Base-by-base conservation (phyloP, 2,888 invertebrate genomes). In the Ochropleura plecta region DNA sequence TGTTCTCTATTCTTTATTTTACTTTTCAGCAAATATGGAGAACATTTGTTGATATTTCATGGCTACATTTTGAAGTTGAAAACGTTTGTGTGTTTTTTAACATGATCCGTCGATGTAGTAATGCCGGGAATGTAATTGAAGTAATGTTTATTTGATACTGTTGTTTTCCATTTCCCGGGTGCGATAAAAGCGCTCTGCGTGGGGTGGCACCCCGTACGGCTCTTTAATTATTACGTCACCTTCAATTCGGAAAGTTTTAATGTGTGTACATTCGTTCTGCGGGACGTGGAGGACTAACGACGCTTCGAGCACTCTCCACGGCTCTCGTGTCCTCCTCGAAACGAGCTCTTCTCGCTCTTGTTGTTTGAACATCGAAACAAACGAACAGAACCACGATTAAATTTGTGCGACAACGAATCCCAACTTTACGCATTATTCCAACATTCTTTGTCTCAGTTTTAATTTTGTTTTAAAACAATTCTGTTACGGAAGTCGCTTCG, bases 221-320 rank as follows among this genome's bases (percentile, higher is more conserved):
- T 90, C 90, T 92, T 92, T 93, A 93, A 94, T 94, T 93, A 93
- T 92, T 88, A 88, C 93, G 91, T 93, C 93, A 93, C 93, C 92
- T 94, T 91, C 92, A 93, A 93, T 93, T 94, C 90, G 90, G 90
- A 92, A 95, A 95, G 93, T 95, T 95, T 94, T 94, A 95, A 96
- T 94, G 95, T 95, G 95, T 95, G 94, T 95, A 93, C 94, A 91
- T 93, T 93, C 91, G 93, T 93, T 91, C 89, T 89, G 91, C 86
- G 91, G 89, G 82, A 91, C 87, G 89, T 89, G 87, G 90, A 92
- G 93, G 91, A 89, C 91, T 92, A 91, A 92, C 93, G 92, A 92
- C 89, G 91, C 91, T 93, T 93, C 90, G 90, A 95, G 94, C 91
- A 88, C 93, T 88, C 95, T 95, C 88, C 85, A 87, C 83, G 83